A percentile compares a stretch with the other conserved stretches of the same genome.
Evolutionary conservation across 2,113 vertebrate genomes (phyloP).

Genomic region (Delphinapterus leucas): DNA sequence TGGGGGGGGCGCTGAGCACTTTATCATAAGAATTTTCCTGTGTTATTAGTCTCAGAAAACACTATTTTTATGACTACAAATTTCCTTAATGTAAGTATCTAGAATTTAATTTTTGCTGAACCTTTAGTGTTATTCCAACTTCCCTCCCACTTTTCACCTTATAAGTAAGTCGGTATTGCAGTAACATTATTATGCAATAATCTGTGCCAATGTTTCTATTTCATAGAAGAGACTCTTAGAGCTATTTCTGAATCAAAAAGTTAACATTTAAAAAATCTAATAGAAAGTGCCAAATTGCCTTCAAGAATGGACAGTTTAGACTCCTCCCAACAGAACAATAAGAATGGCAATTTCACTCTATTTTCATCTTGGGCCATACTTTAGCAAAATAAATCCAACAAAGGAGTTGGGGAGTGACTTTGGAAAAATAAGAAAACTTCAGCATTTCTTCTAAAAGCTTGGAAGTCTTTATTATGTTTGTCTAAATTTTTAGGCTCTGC

Average conservation of each 20-base stretch:
- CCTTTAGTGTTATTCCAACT: neutral
- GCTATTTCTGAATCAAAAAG: neutral
- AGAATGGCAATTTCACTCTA: neutral
- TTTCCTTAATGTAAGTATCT: neutral
- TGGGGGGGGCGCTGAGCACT: neutral
- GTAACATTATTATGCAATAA: neutral
- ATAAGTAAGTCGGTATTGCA: neutral
- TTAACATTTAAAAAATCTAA: neutral
- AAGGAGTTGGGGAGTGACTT: neutral
- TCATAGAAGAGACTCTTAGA: neutral
- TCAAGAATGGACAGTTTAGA: neutral
- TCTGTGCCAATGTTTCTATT: constrained; percentile 1
- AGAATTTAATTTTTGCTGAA: neutral
- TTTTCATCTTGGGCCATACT: neutral
- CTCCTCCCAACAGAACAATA: neutral
- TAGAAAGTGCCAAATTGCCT: neutral
- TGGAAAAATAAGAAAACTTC: neutral
- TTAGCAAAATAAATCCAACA: constrained; percentile 7
- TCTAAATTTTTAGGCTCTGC: neutral
- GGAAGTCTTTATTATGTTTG: neutral
- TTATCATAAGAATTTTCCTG: neutral
- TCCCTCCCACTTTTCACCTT: neutral
- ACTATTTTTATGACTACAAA: neutral
- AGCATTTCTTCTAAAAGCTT: neutral
- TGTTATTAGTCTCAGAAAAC: neutral